phyloP scores from a whole-genome alignment of 1,140 invertebrate species.

The Drusus annulatus region DNA sequence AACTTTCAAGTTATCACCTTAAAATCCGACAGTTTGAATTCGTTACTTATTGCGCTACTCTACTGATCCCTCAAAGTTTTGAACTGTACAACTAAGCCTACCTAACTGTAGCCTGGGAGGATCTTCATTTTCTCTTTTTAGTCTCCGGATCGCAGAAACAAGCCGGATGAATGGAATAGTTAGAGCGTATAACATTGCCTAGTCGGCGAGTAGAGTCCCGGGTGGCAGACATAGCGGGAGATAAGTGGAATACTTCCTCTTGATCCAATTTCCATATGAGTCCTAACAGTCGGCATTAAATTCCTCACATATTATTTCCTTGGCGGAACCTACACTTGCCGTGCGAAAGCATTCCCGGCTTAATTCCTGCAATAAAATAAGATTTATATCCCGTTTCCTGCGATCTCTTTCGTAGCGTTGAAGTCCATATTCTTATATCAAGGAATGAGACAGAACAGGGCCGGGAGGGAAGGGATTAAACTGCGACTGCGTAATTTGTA shows the following conservation, averaged over 20 bases:
- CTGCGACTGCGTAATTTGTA: too few relatives aligned
- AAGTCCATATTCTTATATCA: constrained; percentile 21
- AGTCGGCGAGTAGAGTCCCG: neutral
- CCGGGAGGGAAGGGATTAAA: too few relatives aligned
- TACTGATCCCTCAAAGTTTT: too few relatives aligned
- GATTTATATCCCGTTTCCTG: constrained; percentile 4
- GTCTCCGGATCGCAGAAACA: too few relatives aligned
- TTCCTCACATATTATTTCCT: neutral
- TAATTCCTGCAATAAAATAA: constrained; percentile 21
- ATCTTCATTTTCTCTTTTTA: too few relatives aligned
- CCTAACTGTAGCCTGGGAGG: too few relatives aligned
- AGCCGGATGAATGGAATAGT: too few relatives aligned
- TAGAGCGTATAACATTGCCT: too few relatives aligned
- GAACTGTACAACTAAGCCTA: too few relatives aligned
- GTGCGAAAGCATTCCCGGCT: constrained; percentile 16
- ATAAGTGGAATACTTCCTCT: constrained; percentile 21
- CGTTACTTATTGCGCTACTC: too few relatives aligned
- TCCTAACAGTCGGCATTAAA: neutral
- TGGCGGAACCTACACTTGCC: constrained; percentile 7
- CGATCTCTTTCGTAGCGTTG: neutral
- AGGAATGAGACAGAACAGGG: neutral
- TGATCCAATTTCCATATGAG: constrained; percentile 27
- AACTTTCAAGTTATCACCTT: too few relatives aligned
- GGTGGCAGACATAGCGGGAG: neutral
- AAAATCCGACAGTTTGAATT: too few relatives aligned